Evolutionary conservation across 2,797 vertebrate genomes (phyloP).

Genomic region (Cryptoprocta ferox): DNA sequence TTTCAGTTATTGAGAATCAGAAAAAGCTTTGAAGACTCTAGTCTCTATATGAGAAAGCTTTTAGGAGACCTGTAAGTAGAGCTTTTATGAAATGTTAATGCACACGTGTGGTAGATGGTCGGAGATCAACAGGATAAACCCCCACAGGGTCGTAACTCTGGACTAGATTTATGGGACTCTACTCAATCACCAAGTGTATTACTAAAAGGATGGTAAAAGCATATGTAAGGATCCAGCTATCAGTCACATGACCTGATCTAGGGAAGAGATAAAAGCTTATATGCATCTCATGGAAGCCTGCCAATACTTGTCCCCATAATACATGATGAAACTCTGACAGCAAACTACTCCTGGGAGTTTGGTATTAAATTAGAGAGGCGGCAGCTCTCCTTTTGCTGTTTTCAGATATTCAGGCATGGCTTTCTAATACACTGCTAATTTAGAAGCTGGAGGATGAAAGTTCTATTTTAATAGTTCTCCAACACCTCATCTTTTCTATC

Average conservation of each 20-base stretch:
- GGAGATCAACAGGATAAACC: constrained; percentile 61
- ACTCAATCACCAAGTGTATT: constrained; percentile 71
- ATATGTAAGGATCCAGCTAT: constrained; percentile 60
- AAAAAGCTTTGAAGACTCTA: constrained; percentile 36
- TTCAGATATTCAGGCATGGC: constrained; percentile 42
- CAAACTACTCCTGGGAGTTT: constrained; percentile 68
- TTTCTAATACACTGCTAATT: constrained; percentile 56
- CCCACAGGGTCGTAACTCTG: constrained; percentile 50
- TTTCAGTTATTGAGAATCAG: constrained; percentile 47
- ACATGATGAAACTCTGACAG: constrained; percentile 67
- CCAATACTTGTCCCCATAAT: constrained; percentile 72
- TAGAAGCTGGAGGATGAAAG: constrained; percentile 60
- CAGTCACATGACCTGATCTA: constrained; percentile 63
- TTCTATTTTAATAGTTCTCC: constrained; percentile 20
- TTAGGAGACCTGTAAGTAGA: constrained; percentile 50
- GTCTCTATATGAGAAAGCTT: constrained; percentile 55
- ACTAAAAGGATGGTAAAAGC: constrained; percentile 78
- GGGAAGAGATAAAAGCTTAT: constrained; percentile 79
- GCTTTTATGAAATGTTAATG: constrained; percentile 72
- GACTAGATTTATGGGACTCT: constrained; percentile 73
- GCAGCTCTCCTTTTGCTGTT: constrained; percentile 39
- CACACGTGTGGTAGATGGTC: constrained; percentile 49
- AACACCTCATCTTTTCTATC: constrained; percentile 20
- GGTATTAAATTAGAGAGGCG: constrained; percentile 67
- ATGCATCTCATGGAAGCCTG: constrained; percentile 71